Conservation (phyloP, 1,140 invertebrate genomes). For the Drosophila quadrilineata region DNA sequence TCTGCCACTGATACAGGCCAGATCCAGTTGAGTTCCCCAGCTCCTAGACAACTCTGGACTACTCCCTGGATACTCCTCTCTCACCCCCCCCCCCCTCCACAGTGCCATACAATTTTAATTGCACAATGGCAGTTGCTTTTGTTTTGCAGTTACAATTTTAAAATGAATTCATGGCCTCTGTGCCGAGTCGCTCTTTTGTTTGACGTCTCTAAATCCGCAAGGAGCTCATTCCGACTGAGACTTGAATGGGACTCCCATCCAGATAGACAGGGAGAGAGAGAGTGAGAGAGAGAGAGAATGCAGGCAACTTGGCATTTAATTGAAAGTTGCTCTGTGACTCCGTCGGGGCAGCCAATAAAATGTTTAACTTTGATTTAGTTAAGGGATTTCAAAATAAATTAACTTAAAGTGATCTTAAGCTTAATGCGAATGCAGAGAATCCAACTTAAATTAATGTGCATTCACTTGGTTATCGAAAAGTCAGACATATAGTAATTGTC, state of each 20-base stretch:
- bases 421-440: too few relatives aligned
- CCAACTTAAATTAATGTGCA: too few relatives aligned
- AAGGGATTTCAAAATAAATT: conserved; percentile 66
- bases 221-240: conserved; percentile 38
- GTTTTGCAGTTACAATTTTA: conserved; percentile 69
- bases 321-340: conserved; percentile 77
- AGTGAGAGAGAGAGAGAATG: neutral
- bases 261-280: too few relatives aligned
- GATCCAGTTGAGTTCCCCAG: neutral
- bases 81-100: conserved; percentile 38
- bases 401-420: conserved; percentile 39
- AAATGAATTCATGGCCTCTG: conserved; percentile 64
- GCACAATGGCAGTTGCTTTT: conserved; percentile 72
- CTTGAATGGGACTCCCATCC: too few relatives aligned
- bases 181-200: conserved; percentile 56
- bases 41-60: neutral
- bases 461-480: too few relatives aligned
- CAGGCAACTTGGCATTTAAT: conserved; percentile 68
- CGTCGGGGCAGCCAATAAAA: conserved; percentile 69
- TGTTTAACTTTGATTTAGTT: conserved; percentile 80
- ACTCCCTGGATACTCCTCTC: neutral
- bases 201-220: conserved; percentile 67
- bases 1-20: conserved; percentile 18
- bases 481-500: too few relatives aligned
- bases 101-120: conserved; percentile 76